Conservation (phyloP, 2,113 vertebrate species). For the Burhinus oedicnemus region DNA sequence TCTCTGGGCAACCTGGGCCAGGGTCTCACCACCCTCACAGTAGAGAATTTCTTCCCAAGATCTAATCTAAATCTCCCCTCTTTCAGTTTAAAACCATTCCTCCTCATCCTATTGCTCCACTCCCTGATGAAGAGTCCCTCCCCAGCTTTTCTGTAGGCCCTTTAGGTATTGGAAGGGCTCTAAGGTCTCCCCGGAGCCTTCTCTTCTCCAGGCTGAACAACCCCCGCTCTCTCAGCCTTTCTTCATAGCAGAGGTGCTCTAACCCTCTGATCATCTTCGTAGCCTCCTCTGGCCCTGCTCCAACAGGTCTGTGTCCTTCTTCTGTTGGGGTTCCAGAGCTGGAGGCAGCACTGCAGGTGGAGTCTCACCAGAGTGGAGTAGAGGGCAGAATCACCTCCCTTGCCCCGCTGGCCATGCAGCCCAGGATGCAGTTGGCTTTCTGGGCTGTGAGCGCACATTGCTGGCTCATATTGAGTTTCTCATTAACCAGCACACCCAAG, state of each 20-base stretch:
- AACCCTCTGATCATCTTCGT: neutral
- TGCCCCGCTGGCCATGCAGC: neutral
- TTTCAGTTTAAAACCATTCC: neutral
- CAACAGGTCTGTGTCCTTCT: neutral
- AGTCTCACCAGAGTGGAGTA: neutral
- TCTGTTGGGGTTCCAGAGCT: neutral
- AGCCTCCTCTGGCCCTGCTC: neutral
- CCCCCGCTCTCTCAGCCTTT: neutral
- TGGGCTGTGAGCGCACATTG: too few species aligned
- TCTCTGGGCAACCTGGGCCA: neutral
- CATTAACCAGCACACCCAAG: too few species aligned
- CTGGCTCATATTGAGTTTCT: too few species aligned
- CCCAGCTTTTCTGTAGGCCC: too few species aligned
- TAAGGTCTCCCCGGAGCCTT: neutral
- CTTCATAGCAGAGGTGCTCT: neutral
- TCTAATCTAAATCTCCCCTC: neutral
- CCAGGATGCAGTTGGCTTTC: too few species aligned
- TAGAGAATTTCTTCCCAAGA: too few species aligned
- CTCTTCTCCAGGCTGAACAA: neutral
- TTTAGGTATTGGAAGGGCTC: neutral
- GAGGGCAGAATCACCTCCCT: neutral
- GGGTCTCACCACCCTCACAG: neutral
- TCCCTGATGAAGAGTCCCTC: neutral
- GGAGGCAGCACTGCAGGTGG: neutral
- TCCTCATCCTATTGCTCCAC: too few species aligned